These are phyloP conservation scores for Leucophenga varia DNA, from an alignment of 1,140 invertebrate species.

Conservation along the genomic window DNA sequence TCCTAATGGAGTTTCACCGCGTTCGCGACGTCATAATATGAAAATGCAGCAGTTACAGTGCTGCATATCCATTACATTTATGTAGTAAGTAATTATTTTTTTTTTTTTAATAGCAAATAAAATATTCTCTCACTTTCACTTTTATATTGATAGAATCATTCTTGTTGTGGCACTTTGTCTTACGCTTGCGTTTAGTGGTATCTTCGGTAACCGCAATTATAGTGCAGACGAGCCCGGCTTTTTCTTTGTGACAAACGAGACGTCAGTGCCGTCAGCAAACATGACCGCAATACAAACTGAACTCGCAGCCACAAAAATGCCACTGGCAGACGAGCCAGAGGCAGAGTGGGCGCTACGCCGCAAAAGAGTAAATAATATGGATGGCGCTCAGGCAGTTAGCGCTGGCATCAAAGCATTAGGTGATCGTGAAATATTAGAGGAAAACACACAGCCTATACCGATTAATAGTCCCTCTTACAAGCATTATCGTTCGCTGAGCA, in stretches of 20 bases:
- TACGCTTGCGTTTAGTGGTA: constrained; percentile 26
- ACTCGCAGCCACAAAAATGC: constrained; percentile 17
- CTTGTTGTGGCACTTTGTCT: constrained; percentile 37
- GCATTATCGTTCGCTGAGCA: constrained; percentile 69
- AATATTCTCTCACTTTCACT: constrained; percentile 22
- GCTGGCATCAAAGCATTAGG: constrained; percentile 63
- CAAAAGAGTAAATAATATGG: constrained; percentile 9
- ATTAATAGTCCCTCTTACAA: constrained; percentile 65
- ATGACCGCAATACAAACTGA: background rate
- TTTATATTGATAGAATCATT: constrained; percentile 33
- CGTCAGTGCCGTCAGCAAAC: background rate
- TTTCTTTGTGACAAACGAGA: constrained; percentile 33
- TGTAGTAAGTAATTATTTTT: constrained; percentile 57
- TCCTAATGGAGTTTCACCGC: constrained; percentile 61
- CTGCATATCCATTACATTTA: constrained; percentile 64
- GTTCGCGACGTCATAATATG: constrained; percentile 62
- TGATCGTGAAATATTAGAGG: constrained; percentile 61
- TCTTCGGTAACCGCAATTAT: background rate
- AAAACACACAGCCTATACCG: constrained; percentile 55
- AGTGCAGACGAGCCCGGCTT: constrained; percentile 24
- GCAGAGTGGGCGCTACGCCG: constrained; percentile 37
- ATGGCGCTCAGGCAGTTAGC: constrained; percentile 29
- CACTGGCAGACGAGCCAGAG: constrained; percentile 36
- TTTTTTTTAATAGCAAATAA: no score
- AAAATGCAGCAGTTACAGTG: constrained; percentile 70